A percentile compares a stretch with the other conserved stretches of the same genome.
Conservation (phyloP, 2,113 vertebrate genomes). For the Ranitomeya imitator region DNA sequence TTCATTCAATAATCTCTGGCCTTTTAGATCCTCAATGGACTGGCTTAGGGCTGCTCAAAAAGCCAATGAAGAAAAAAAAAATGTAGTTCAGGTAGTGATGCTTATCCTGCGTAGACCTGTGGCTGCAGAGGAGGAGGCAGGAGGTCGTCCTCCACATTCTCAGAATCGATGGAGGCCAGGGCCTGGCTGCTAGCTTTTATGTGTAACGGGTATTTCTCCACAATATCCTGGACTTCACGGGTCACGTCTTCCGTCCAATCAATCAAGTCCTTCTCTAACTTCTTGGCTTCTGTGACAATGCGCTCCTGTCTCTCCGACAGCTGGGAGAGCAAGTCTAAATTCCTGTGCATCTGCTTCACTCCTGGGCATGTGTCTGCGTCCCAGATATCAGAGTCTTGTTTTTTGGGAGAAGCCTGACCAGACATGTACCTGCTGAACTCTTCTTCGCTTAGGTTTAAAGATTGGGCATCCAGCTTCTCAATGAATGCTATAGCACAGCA, state of each 20-base stretch:
- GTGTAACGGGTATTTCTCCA: slow-evolving; percentile 87
- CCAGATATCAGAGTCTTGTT: slow-evolving; percentile 77
- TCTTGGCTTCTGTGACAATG: slow-evolving; percentile 81
- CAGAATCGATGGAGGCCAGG: slow-evolving; percentile 86
- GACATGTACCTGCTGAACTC: slow-evolving; percentile 97
- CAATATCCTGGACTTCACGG: slow-evolving; percentile 84
- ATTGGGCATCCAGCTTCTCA: slow-evolving; percentile 95
- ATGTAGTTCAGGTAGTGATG: slow-evolving; percentile 5
- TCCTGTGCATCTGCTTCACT: slow-evolving; percentile 84
- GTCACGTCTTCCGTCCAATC: slow-evolving; percentile 85
- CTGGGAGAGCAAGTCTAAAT: slow-evolving; percentile 84
- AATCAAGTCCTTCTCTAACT: slow-evolving; percentile 86
- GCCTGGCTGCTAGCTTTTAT: slow-evolving; percentile 75
- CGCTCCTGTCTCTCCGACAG: slow-evolving; percentile 84
- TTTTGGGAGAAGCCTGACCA: slow-evolving; percentile 83
- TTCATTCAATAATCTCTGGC: background rate
- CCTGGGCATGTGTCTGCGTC: slow-evolving; percentile 74
- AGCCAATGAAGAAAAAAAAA: background rate
- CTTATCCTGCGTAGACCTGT: slow-evolving; percentile 87
- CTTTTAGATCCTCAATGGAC: background rate
- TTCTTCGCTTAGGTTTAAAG: slow-evolving; percentile 90
- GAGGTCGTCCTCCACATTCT: slow-evolving; percentile 87
- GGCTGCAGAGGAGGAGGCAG: slow-evolving; percentile 88
- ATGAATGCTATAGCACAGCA: slow-evolving; percentile 97
- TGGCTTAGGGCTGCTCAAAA: background rate